Evolutionary conservation across 2,888 invertebrate species (phyloP).

Genomic region (Parnassius smintheus): DNA sequence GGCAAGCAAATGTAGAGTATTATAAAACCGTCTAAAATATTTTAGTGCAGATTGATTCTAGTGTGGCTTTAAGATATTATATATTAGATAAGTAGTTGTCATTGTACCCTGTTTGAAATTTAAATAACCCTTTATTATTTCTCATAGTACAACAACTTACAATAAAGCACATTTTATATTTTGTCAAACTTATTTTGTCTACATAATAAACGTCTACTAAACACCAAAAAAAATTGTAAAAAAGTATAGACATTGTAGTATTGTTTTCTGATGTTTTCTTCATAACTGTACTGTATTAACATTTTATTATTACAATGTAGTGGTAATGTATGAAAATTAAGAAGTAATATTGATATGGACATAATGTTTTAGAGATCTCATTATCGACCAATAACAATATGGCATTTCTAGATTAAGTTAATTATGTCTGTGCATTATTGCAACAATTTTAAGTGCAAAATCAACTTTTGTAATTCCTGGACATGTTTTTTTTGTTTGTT

Average conservation of each 20-base stretch:
- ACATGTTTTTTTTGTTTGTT: slow-evolving; percentile 47
- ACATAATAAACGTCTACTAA: slow-evolving; percentile 46
- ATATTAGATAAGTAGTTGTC: slow-evolving; percentile 40
- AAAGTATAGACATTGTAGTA: slow-evolving; percentile 65
- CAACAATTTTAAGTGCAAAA: slow-evolving; percentile 46
- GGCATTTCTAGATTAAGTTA: slow-evolving; percentile 79
- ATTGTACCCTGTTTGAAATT: slow-evolving; percentile 25
- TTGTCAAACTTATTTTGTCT: slow-evolving; percentile 54
- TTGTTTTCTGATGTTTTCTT: slow-evolving; percentile 62
- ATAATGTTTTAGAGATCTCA: slow-evolving; percentile 78
- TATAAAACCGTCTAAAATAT: slow-evolving; percentile 49
- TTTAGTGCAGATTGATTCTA: slow-evolving; percentile 42
- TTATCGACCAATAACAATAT: slow-evolving; percentile 80
- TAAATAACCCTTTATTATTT: slow-evolving; percentile 36
- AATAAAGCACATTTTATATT: slow-evolving; percentile 39
- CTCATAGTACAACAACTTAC: slow-evolving; percentile 37
- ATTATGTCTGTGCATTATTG: slow-evolving; percentile 56
- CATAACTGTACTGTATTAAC: slow-evolving; percentile 50
- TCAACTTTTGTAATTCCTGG: slow-evolving; percentile 50
- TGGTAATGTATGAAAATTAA: slow-evolving; percentile 60
- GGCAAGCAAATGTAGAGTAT: slow-evolving; percentile 48
- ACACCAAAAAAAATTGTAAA: slow-evolving; percentile 49
- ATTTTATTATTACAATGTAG: slow-evolving; percentile 64
- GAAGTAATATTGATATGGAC: slow-evolving; percentile 65
- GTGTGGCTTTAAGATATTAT: slow-evolving; percentile 25